A percentile compares a stretch with the other conserved stretches of the same genome.
Evolutionary conservation across 2,113 vertebrate genomes (phyloP).

Genomic region (Mastomys coucha): DNA sequence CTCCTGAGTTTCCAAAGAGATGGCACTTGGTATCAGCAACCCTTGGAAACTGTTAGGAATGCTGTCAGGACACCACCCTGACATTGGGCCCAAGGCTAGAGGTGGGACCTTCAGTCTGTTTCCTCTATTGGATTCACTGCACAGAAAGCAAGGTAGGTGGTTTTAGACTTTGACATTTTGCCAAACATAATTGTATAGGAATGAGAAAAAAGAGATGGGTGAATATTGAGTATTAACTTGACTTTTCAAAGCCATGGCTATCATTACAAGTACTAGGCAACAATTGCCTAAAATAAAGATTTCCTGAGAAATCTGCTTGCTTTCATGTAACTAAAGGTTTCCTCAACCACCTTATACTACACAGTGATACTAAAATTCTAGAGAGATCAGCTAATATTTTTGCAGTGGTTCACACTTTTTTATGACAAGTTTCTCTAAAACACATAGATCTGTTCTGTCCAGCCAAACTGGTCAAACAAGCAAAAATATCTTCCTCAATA

Average conservation of each 20-base stretch:
- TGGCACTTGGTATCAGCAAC: too few species aligned
- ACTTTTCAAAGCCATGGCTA: not conserved
- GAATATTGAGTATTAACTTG: not conserved
- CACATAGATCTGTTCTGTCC: constrained; percentile 65
- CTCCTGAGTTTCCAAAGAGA: not conserved
- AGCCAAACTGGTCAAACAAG: constrained; percentile 22
- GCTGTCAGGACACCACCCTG: fast-evolving
- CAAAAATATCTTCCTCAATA: constrained; percentile 56
- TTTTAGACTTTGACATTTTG: not conserved
- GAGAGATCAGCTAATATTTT: not conserved
- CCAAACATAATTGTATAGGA: not conserved
- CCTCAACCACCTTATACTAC: not conserved
- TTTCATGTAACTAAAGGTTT: not conserved
- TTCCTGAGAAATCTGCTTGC: not conserved
- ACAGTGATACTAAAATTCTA: not conserved
- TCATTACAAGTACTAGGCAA: not conserved
- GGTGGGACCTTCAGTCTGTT: fast-evolving
- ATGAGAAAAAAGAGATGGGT: not conserved
- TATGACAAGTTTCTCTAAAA: constrained; percentile 1
- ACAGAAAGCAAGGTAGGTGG: not conserved
- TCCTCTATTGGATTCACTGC: too few species aligned
- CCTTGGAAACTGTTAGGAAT: not conserved
- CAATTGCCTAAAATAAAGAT: not conserved
- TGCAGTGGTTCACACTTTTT: constrained; percentile 30
- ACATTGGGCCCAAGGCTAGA: too few species aligned